Conservation (phyloP, 2,113 vertebrate species). For the Oncorhynchus tshawytscha region DNA sequence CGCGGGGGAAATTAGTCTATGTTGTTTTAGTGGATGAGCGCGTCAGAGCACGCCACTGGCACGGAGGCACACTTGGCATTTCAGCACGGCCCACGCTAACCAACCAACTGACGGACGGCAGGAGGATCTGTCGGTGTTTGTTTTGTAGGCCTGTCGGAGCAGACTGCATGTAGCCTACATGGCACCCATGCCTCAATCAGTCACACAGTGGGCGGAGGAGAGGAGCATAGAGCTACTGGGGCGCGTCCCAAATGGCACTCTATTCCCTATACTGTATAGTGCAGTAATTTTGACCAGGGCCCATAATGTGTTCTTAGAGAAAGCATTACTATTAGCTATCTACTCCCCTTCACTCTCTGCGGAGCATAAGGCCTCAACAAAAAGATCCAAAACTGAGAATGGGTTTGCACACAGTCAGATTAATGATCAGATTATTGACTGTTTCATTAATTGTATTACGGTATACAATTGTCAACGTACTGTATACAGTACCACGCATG, state of each 20-base stretch:
- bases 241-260: not conserved
- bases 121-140: slow-evolving; percentile 22
- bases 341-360: too few species aligned
- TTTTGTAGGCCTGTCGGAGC: slow-evolving; percentile 29
- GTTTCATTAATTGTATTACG: not conserved
- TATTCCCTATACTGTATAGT: too few species aligned
- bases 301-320: too few species aligned
- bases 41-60: slow-evolving; percentile 19
- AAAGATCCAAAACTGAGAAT: too few species aligned
- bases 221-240: not conserved
- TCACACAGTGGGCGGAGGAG: not conserved
- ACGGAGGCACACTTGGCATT: slow-evolving; percentile 34
- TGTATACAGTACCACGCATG: not conserved
- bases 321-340: too few species aligned
- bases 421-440: not conserved
- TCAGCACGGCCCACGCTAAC: not conserved
- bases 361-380: too few species aligned
- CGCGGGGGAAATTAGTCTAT: not conserved
- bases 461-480: not conserved
- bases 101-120: not conserved
- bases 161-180: slow-evolving; percentile 7
- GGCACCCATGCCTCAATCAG: not conserved
- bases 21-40: slow-evolving; percentile 37
- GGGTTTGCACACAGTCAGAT: too few species aligned
- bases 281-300: too few species aligned